Conservation (phyloP, 2,797 vertebrate genomes). For the Sparus aurata region DNA sequence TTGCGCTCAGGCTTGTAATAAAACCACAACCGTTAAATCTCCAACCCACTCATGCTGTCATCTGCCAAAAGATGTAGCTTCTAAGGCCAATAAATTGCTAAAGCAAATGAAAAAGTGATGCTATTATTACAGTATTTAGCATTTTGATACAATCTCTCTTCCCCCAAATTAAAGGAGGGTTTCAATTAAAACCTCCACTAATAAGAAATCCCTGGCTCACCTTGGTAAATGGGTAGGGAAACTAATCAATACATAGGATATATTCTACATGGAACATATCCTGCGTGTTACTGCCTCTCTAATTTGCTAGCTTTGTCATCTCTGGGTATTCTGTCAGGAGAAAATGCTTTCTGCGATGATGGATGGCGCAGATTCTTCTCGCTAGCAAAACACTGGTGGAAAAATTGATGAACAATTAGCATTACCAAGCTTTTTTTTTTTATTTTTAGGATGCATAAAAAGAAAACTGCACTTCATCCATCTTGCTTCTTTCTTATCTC, state of each 20-base stretch:
- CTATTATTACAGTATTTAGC: slow-evolving; percentile 18
- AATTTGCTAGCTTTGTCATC: slow-evolving; percentile 43
- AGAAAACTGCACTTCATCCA: too few species aligned
- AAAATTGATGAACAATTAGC: not conserved
- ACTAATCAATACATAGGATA: slow-evolving; percentile 47
- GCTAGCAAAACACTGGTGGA: slow-evolving; percentile 8
- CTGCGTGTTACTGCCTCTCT: slow-evolving; percentile 36
- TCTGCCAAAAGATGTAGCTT: slow-evolving; percentile 26
- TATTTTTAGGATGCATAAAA: not conserved
- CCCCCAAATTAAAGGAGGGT: slow-evolving; percentile 15
- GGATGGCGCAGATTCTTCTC: slow-evolving; percentile 23
- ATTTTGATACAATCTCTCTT: slow-evolving; percentile 38
- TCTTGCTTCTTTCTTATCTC: too few species aligned
- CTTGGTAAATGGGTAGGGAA: slow-evolving; percentile 28
- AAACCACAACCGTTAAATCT: slow-evolving; percentile 38
- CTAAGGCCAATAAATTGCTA: slow-evolving; percentile 22
- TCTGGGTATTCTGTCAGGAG: not conserved
- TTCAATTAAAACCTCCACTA: slow-evolving; percentile 11
- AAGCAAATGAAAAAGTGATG: slow-evolving; percentile 36
- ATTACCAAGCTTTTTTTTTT: not conserved
- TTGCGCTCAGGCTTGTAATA: slow-evolving; percentile 35
- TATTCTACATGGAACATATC: slow-evolving; percentile 33
- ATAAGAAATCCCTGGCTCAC: slow-evolving; percentile 8
- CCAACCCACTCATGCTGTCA: slow-evolving; percentile 19
- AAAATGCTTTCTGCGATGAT: slow-evolving; percentile 25